Conservation (phyloP, 2,888 invertebrate species). For the Anorthoa munda region DNA sequence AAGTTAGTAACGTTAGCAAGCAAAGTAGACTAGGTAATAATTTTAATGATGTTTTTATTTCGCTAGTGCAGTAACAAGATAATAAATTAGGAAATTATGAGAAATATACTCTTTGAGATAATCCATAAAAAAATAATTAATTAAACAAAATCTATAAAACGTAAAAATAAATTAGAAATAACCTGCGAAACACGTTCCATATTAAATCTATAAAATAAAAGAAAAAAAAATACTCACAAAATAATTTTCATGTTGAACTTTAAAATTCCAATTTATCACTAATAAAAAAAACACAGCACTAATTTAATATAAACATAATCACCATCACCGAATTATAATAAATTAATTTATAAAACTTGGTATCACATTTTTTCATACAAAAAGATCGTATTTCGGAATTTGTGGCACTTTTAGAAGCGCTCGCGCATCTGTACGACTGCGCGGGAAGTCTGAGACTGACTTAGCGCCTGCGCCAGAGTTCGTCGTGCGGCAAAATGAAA, state of each 20-base stretch:
- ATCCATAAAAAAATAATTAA: too few species aligned
- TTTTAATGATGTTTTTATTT: not conserved
- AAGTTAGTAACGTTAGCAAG: too few species aligned
- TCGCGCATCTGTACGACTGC: conserved; percentile 61
- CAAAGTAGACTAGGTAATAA: not conserved
- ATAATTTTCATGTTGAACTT: conserved; percentile 67
- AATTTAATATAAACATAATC: conserved; percentile 56
- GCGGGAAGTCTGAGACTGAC: conserved; percentile 64
- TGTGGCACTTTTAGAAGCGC: conserved; percentile 50
- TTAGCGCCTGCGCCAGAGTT: conserved; percentile 57
- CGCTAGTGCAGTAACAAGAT: not conserved
- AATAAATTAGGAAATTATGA: not conserved
- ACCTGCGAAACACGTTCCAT: conserved; percentile 24
- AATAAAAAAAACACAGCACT: conserved; percentile 49
- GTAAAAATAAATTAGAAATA: not conserved
- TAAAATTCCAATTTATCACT: conserved; percentile 49
- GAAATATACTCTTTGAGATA: not conserved
- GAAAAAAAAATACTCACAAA: conserved; percentile 67
- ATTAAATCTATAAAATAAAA: not conserved
- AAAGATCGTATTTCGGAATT: conserved; percentile 48
- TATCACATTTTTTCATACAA: conserved; percentile 58
- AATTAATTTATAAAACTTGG: conserved; percentile 21
- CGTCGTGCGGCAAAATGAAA: conserved; percentile 25
- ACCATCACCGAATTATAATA: conserved; percentile 56
- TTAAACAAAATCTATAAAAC: not conserved